Evolutionary conservation across 35 echinoderm and acorn worm species (phyloP), one percentile per base, ranked within the genome.

Genomic region (Heliocidaris tuberculata): DNA sequence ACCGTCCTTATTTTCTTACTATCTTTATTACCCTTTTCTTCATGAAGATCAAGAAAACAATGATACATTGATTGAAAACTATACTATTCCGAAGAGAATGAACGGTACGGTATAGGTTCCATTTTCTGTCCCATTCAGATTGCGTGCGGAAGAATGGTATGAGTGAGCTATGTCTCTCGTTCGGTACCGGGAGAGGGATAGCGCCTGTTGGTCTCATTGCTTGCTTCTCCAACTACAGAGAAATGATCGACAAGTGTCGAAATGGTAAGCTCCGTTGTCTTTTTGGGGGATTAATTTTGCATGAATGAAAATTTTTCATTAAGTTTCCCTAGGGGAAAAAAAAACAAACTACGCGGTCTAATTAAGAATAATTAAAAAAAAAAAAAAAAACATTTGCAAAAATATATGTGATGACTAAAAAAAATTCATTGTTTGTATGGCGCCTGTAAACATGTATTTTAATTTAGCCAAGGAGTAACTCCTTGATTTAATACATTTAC

Each of bases 71-170:
- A 42, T 42, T 1, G 35, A 42, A 42, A 42, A 42, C 35, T 42
- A 42, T 42, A 3, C 35, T 42, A 3, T 42, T 42, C n/a, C n/a
- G n/a, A n/a, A n/a, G 35, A 0, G 35, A 42, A 42, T 42, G 35
- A 42, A 0, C 35, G 35, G 35, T 42, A 42, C n/a, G n/a, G n/a
- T n/a, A n/a, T n/a, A 42, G 35, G 35, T 42, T 42, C 35, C 11
- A 12, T 0, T 56, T 56, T 56, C 15, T 56, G 15, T 7, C 7
- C 50, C 1, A 52, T 52, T 48, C 87, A 89, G 87, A 89, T 27
- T 89, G 87, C 24, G 31, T 32, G 31, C 87, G 87, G 31, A 31
- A 89, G 87, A 89, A 89, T 13, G 87, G 87, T 9, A 89, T 89
- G 47, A 89, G 87, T 24, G 4, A 32, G 7, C 47, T 89, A 0